Base-by-base conservation (phyloP, 2,888 invertebrate species). In the Chloroclysta siterata region DNA sequence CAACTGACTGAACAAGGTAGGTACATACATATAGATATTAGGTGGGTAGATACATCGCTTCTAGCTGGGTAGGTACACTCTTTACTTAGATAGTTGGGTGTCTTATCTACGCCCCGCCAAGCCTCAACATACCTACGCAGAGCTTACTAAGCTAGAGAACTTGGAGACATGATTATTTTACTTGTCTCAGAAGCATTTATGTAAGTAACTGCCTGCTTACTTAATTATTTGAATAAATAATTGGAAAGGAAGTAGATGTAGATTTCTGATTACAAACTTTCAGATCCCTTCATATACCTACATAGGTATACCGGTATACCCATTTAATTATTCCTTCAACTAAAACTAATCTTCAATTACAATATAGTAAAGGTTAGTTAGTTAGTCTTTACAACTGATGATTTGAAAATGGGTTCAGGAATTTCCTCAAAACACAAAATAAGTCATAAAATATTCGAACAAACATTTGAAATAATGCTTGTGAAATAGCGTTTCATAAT, bases 1-100 rank as follows among this genome's bases (percentile, higher is more conserved):
- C 65, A 70, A 64, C 59, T 47, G 60, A 62, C 55, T 56, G 44
- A 70, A 60, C 62, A 66, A 69, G 36, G 63, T 64, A 60, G 53
- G 11, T 64, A 28, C n/a, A 33, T 48, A 48, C 55, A 39, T 39
- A 33, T 39, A 47, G 33, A 44, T 44, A 15, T 46, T 17, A 15
- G 1, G 46, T 46, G 11, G 15, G 42, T 42, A 4, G 14, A 8
- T 2, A 8, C 14, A 44, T 44, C n/a, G n/a, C n/a, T n/a, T n/a
- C 33, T 33, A 8, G 6, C 33, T 33, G 15, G 15, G 46, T 46
- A 3, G 10, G 17, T 11, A 11, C 11, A 10, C 29, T 17, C 15
- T 42, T 46, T 55, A 54, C 22, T 48, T 29, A 8, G 50, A 3
- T 50, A 41, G n/a, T n/a, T 41, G 14, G 33, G 15, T 51, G 22